These are phyloP conservation scores for Hesperophylax magnus DNA, from an alignment of 1,140 invertebrate species.

Conservation along the genomic window DNA sequence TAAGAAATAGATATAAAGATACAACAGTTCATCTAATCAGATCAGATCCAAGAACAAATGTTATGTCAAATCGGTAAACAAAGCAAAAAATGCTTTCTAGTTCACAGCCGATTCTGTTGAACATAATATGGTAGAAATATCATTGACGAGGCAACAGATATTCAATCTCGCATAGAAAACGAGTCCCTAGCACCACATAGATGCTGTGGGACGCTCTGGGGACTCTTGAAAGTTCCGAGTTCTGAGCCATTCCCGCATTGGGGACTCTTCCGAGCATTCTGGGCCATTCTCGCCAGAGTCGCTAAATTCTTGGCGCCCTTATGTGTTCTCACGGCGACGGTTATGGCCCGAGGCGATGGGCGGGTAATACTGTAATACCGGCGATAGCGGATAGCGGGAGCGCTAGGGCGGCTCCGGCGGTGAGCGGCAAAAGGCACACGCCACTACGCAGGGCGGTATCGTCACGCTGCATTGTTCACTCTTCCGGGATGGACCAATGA, in stretches of 20 bases:
- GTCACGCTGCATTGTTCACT: conserved; percentile 28
- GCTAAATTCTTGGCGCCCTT: conserved; percentile 57
- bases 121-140: background rate
- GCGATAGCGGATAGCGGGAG: conserved; percentile 16
- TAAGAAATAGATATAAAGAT: no score
- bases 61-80: no score
- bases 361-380: conserved; percentile 52
- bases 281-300: conserved; percentile 53
- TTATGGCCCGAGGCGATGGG: conserved; percentile 50
- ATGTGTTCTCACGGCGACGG: conserved; percentile 45
- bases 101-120: no score
- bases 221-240: background rate
- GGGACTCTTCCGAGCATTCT: no score
- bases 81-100: no score
- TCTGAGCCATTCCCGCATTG: no score
- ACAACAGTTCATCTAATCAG: no score
- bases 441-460: conserved; percentile 22
- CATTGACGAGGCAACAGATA: conserved; percentile 22
- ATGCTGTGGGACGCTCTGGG: conserved; percentile 49
- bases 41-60: no score
- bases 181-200: conserved; percentile 49
- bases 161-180: conserved; percentile 20
- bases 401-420: conserved; percentile 43
- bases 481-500: background rate
- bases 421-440: no score